Percentiles rank a stretch among this genome's conserved stretches.
Conservation (phyloP, 2,888 invertebrate species). For the Luperina nickerlii region DNA sequence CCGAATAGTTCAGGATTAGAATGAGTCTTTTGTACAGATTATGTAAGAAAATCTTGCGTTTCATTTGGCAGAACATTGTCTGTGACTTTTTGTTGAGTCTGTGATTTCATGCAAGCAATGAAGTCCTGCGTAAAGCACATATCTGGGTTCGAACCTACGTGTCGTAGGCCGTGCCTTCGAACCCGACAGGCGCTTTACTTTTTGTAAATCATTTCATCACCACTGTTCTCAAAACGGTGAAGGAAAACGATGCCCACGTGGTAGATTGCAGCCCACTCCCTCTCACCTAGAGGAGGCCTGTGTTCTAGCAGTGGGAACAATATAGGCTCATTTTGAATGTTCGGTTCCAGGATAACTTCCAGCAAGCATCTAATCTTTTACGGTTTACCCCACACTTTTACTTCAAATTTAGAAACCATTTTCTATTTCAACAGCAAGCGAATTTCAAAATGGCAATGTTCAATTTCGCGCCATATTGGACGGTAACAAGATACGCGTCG, state of each 20-base stretch:
- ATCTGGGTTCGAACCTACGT: background rate
- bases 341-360: background rate
- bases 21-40: background rate
- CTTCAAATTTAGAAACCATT: slow-evolving; percentile 26
- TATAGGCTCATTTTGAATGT: background rate
- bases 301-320: background rate
- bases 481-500: slow-evolving; percentile 46
- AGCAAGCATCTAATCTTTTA: background rate
- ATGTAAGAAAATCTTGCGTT: background rate
- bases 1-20: background rate
- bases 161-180: background rate
- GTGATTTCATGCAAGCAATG: background rate
- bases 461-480: slow-evolving; percentile 52
- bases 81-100: background rate
- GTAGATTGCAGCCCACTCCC: background rate
- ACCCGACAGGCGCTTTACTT: background rate
- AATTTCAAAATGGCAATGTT: slow-evolving; percentile 37
- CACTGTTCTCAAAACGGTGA: too few relatives aligned
- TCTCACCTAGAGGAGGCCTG: background rate
- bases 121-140: background rate
- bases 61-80: too few relatives aligned
- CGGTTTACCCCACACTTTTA: slow-evolving; percentile 4
- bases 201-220: background rate
- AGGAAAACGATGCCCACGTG: background rate
- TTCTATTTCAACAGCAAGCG: slow-evolving; percentile 8